Conservation (phyloP, 2,113 vertebrate species). For the Ctenomys sociabilis region DNA sequence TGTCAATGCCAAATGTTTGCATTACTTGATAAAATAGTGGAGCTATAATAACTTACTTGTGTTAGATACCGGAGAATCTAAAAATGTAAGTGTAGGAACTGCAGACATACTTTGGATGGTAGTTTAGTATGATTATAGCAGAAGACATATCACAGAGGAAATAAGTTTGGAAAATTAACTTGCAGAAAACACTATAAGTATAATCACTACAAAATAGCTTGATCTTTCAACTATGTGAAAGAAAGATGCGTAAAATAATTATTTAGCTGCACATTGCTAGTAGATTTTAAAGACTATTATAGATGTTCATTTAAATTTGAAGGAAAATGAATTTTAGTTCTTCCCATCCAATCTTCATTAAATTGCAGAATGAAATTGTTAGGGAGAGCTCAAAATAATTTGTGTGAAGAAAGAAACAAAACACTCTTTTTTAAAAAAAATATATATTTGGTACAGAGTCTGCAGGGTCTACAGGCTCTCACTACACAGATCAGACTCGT, state of each 20-base stretch:
- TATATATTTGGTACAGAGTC: too few species aligned
- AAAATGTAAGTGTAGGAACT: neutral
- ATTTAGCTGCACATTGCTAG: neutral
- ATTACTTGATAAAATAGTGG: neutral
- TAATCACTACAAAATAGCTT: neutral
- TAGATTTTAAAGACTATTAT: neutral
- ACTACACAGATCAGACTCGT: too few species aligned
- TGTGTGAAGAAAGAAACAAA: neutral
- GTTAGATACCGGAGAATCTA: neutral
- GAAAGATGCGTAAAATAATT: conserved; percentile 9
- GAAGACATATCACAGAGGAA: neutral
- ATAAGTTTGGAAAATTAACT: neutral
- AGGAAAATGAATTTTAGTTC: neutral
- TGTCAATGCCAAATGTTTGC: neutral
- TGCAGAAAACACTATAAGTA: neutral
- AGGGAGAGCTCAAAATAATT: neutral
- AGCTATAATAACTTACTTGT: neutral
- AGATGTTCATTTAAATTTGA: neutral
- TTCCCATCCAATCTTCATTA: neutral
- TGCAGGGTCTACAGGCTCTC: too few species aligned
- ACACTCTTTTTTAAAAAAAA: too few species aligned
- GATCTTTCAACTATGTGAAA: neutral
- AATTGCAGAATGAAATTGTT: neutral
- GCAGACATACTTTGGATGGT: neutral
- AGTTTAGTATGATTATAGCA: neutral